Percentiles rank a stretch among this genome's conserved stretches.
Evolutionary conservation across 2,888 invertebrate genomes (phyloP).

Genomic region (Euphydryas editha): DNA sequence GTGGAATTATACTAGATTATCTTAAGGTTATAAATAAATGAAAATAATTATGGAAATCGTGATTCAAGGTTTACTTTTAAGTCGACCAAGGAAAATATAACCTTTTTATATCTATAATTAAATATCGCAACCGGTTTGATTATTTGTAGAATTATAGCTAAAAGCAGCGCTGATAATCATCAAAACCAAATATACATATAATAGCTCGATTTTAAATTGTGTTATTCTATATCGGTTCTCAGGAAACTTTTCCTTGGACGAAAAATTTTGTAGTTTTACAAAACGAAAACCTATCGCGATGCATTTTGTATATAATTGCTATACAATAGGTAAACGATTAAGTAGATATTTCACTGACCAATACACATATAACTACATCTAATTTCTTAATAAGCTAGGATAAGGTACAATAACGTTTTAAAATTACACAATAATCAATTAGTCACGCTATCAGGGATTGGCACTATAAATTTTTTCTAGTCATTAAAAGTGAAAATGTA

Average conservation of each 20-base stretch:
- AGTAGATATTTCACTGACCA: slow-evolving; percentile 45
- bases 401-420: slow-evolving; percentile 60
- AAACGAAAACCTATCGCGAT: slow-evolving; percentile 1
- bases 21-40: slow-evolving; percentile 62
- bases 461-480: slow-evolving; percentile 70
- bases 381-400: slow-evolving; percentile 68
- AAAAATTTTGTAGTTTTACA: background rate
- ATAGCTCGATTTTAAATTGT: background rate
- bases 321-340: slow-evolving; percentile 14
- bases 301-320: slow-evolving; percentile 5
- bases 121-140: no score
- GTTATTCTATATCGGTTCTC: background rate
- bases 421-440: slow-evolving; percentile 58
- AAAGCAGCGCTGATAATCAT: background rate
- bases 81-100: background rate
- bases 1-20: slow-evolving; percentile 55
- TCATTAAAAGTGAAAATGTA: slow-evolving; percentile 54
- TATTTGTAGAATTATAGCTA: background rate
- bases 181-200: no score
- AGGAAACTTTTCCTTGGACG: background rate
- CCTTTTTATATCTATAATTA: no score
- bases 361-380: slow-evolving; percentile 67
- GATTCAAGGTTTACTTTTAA: background rate
- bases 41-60: background rate
- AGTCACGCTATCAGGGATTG: slow-evolving; percentile 68